These are phyloP conservation scores for Xestobium rufovillosum DNA, from an alignment of 2,888 invertebrate genomes.

Conservation along the genomic window DNA sequence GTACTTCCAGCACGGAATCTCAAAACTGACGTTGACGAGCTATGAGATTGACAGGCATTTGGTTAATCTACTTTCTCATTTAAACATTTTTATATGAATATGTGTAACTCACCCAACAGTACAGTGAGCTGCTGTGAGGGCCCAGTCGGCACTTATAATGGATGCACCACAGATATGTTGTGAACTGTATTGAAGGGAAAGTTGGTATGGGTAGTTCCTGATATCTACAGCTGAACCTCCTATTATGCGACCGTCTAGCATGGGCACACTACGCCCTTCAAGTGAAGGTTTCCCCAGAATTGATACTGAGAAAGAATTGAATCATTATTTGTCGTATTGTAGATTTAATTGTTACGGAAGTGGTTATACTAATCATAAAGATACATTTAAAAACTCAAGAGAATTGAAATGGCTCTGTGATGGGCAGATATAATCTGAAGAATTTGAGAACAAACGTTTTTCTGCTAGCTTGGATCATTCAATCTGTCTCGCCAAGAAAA, in stretches of 20 bases:
- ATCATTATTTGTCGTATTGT: no score
- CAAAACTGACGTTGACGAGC: not conserved
- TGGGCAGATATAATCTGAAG: no score
- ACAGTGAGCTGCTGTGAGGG: not conserved
- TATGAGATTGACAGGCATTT: not conserved
- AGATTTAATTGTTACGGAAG: no score
- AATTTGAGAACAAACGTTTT: no score
- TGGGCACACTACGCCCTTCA: no score
- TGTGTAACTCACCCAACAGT: not conserved
- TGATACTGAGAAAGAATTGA: no score
- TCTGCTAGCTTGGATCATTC: no score
- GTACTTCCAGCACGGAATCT: not conserved
- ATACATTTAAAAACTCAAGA: no score
- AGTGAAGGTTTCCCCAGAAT: no score
- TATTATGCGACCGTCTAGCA: constrained; percentile 38
- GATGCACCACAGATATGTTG: constrained; percentile 50
- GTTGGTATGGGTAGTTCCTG: constrained; percentile 49
- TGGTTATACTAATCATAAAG: no score
- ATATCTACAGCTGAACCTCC: constrained; percentile 47
- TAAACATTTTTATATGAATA: not conserved
- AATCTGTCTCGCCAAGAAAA: no score
- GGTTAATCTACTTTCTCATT: not conserved
- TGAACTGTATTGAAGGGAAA: constrained; percentile 45
- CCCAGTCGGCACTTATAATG: constrained; percentile 2
- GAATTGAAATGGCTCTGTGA: no score